These are phyloP conservation scores for Naja naja DNA, from an alignment of 2,113 vertebrate genomes.

Conservation along the genomic window DNA sequence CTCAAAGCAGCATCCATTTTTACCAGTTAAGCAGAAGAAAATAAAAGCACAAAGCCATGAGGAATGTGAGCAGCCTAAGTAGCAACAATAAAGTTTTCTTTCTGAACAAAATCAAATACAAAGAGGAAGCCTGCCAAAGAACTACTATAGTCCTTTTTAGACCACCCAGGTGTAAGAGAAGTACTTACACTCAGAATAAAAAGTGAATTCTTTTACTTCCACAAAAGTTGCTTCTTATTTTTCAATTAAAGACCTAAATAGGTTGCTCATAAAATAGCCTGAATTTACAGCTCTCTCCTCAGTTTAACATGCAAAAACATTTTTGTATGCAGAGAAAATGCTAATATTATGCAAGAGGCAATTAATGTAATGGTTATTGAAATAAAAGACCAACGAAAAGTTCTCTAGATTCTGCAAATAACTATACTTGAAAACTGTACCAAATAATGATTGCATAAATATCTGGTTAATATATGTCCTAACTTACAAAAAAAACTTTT, in stretches of 20 bases:
- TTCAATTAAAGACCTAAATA: neutral
- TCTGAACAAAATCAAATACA: constrained; percentile 8
- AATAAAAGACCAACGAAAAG: neutral
- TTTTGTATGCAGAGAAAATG: neutral
- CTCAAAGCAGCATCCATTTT: neutral
- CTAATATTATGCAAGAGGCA: constrained; percentile 1
- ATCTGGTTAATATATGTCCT: neutral
- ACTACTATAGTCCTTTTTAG: neutral
- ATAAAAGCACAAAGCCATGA: constrained; percentile 2
- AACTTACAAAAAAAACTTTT: neutral
- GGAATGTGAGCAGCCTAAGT: constrained; percentile 16
- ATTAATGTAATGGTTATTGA: constrained; percentile 11
- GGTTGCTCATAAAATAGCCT: constrained; percentile 12
- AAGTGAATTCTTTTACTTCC: constrained; percentile 5
- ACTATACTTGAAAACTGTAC: neutral
- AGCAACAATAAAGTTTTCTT: constrained; percentile 6
- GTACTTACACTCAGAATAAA: neutral
- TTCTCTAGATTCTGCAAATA: neutral
- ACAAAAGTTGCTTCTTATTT: constrained; percentile 11
- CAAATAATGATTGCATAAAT: neutral
- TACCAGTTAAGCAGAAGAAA: neutral
- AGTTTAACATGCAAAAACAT: neutral
- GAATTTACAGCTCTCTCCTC: neutral
- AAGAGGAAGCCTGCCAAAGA: constrained; percentile 14
- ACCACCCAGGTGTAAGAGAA: constrained; percentile 26